These are phyloP conservation scores for Chydorus sphaericus DNA, from an alignment of 2,888 invertebrate species.

Conservation along the genomic window DNA sequence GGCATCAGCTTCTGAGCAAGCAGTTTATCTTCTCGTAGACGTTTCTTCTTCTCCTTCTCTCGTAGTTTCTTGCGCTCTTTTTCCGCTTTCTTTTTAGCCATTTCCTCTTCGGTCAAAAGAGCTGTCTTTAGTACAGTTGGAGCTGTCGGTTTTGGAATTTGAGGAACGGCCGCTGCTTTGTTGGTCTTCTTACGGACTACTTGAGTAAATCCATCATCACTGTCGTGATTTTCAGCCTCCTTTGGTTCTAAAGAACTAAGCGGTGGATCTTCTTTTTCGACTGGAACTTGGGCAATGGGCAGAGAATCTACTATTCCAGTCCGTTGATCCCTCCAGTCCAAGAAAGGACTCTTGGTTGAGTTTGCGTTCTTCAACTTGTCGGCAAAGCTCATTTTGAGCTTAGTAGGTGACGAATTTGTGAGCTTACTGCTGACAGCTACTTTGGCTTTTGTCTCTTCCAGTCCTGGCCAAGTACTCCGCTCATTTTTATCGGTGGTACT, in stretches of 20 bases:
- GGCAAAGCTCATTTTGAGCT: conserved; percentile 2
- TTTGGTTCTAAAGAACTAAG: neutral
- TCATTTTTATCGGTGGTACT: no score
- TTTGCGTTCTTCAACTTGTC: conserved; percentile 6
- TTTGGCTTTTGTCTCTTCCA: no score
- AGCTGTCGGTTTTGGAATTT: neutral
- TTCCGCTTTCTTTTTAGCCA: conserved; percentile 1
- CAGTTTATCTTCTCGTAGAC: conserved; percentile 7
- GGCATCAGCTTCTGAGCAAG: conserved; percentile 5
- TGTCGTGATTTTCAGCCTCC: neutral
- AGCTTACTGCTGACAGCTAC: neutral
- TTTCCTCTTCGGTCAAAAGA: neutral
- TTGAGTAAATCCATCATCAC: neutral
- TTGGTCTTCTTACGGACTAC: neutral
- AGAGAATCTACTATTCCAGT: neutral
- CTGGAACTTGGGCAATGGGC: neutral
- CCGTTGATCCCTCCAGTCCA: conserved; percentile 13
- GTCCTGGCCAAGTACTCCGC: no score
- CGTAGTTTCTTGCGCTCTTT: conserved; percentile 5
- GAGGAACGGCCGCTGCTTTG: neutral
- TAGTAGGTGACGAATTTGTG: neutral
- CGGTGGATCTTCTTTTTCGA: neutral
- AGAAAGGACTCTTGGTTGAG: neutral
- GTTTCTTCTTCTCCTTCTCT: conserved; percentile 11
- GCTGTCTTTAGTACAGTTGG: neutral